Percentiles rank a stretch among this genome's conserved stretches.
Evolutionary conservation across 2,113 vertebrate genomes (phyloP).

Genomic region (Grus americana): DNA sequence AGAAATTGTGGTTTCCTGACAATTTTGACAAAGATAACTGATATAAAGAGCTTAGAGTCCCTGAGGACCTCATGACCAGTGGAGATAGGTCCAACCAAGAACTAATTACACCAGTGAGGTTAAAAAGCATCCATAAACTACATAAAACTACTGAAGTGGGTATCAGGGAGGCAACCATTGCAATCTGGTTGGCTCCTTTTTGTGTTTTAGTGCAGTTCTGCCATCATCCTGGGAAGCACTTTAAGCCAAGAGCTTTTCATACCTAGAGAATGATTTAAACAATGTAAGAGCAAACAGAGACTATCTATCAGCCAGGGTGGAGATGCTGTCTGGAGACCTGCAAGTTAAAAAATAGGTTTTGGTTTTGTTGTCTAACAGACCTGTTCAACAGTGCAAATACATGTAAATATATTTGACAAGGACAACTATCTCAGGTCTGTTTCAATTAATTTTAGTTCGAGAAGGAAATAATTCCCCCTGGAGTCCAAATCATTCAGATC

Average conservation of each 20-base stretch:
- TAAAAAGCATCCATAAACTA: neutral
- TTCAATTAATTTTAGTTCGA: conserved; percentile 36
- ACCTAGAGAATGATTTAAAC: neutral
- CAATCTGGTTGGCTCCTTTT: neutral
- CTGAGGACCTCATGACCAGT: neutral
- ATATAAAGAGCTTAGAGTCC: neutral
- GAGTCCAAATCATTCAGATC: neutral
- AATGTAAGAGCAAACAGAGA: neutral
- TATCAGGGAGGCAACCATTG: neutral
- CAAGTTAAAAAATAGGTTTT: neutral
- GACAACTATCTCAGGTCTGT: conserved; percentile 22
- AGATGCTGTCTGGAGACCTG: neutral
- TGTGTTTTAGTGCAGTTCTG: neutral
- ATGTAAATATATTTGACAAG: conserved; percentile 39
- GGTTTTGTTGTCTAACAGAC: conserved; percentile 14
- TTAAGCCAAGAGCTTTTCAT: neutral
- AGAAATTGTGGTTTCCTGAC: neutral
- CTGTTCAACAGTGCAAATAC: conserved; percentile 13
- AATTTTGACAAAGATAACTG: neutral
- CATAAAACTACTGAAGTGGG: neutral
- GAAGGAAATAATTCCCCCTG: neutral
- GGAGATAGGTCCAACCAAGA: neutral
- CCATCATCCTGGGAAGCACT: neutral
- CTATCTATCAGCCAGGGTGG: neutral
- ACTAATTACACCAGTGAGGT: neutral